Evolutionary conservation across 2,797 vertebrate genomes (phyloP), one percentile per base, ranked within the genome.

Genomic region (Phaenicophaeus curvirostris): DNA sequence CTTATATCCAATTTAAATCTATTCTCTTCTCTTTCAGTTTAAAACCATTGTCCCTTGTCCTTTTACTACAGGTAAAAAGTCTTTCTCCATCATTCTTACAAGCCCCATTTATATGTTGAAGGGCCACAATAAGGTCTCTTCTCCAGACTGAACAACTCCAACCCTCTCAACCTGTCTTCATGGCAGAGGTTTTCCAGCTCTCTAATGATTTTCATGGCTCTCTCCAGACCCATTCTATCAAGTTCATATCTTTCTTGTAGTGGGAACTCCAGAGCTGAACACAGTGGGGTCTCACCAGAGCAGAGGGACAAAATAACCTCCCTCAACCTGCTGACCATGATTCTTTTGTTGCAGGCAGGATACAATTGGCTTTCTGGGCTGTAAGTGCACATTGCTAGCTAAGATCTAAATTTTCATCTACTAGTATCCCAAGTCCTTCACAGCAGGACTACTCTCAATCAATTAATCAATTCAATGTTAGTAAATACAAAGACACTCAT

Each of bases 251-350:
- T 15, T 51, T 44, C 39, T 39, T 46, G 8, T 61, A 5, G 17
- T 57, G 44, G 7, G 16, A 11, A 17, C 23, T 16, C 54, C 66
- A 67, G 25, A 62, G 15, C 50, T 33, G 13, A 31, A 53, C 1
- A 6, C 66, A 58, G 37, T 53, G 8, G 16, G 11, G 6, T 55
- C 37, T 39, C 37, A 42, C 3, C 2, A 62, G 30, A 41, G 73
- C 42, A 42, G 42, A 42, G n/a, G 42, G 42, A 14, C 42, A 42
- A 16, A 83, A 65, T 48, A 18, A 27, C 25, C 37, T 51, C 19
- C 19, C 21, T 67, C 0, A 0, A 25, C 23, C 16, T 71, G 27
- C 37, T n/a, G 16, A 28, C 9, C 57, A 28, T 0, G 1, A 13
- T 42, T 15, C 27, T 44, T 48, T 50, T 33, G 4, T 46, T 54